These are phyloP conservation scores for Ispidina picta DNA, from an alignment of 2,797 vertebrate genomes.

Conservation along the genomic window DNA sequence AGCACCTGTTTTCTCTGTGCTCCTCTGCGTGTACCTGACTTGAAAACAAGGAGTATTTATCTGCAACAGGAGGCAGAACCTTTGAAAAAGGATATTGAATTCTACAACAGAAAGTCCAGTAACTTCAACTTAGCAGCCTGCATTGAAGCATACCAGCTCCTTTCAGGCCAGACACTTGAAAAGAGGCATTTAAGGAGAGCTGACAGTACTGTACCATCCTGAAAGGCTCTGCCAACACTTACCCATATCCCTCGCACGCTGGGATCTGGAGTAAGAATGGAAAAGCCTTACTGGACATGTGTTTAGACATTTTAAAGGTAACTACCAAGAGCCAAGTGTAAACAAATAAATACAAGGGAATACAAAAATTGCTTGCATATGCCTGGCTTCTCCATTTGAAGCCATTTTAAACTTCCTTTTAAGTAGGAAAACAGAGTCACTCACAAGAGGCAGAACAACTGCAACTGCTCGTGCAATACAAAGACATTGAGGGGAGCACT, in stretches of 20 bases:
- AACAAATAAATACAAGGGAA: not conserved
- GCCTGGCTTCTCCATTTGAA: not conserved
- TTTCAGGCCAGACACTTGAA: not conserved
- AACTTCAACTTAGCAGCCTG: constrained; percentile 22
- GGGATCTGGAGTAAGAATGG: constrained; percentile 31
- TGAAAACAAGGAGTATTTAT: not conserved
- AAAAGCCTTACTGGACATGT: constrained; percentile 12
- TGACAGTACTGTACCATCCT: not conserved
- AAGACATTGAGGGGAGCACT: not conserved
- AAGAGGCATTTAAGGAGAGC: constrained; percentile 1
- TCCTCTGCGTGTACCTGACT: not conserved
- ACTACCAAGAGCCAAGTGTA: not conserved
- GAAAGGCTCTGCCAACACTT: not conserved
- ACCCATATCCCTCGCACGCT: not conserved
- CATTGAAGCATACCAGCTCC: not conserved
- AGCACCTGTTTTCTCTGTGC: not conserved
- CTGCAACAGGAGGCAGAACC: not conserved
- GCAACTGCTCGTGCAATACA: not conserved
- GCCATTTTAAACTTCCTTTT: not conserved
- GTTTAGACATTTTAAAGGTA: constrained; percentile 39
- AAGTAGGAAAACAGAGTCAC: not conserved
- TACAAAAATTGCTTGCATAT: not conserved
- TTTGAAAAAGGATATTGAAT: constrained; percentile 1
- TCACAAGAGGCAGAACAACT: not conserved
- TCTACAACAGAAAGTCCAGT: not conserved